A percentile compares a stretch with the other conserved stretches of the same genome.
These are phyloP conservation scores for Cephonodes hylas DNA, from an alignment of 2,888 invertebrate species.

Conservation along the genomic window DNA sequence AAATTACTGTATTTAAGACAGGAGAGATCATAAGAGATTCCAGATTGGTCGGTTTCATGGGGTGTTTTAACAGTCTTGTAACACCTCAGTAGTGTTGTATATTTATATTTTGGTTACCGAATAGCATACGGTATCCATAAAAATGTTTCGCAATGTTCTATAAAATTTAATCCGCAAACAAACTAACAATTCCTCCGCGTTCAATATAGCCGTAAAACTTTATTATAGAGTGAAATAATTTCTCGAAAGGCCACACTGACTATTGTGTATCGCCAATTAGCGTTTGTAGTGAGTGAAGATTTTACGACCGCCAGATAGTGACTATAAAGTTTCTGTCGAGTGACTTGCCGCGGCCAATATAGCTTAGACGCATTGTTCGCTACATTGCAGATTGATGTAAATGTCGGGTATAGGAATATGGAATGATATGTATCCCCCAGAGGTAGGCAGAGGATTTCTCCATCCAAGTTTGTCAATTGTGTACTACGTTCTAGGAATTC, in stretches of 20 bases:
- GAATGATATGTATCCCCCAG: too few relatives aligned
- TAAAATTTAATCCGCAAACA: slow-evolving; percentile 15
- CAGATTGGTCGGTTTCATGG: too few relatives aligned
- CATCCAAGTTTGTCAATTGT: too few relatives aligned
- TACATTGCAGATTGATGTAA: background rate
- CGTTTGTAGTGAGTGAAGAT: slow-evolving; percentile 44
- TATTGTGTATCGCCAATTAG: slow-evolving; percentile 58
- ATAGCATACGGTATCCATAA: background rate
- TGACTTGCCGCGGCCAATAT: background rate
- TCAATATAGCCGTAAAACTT: slow-evolving; percentile 27
- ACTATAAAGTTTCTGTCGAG: slow-evolving; percentile 45
- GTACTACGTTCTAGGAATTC: too few relatives aligned
- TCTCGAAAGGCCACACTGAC: slow-evolving; percentile 16
- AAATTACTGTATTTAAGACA: too few relatives aligned
- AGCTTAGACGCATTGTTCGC: background rate
- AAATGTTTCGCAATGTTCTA: background rate
- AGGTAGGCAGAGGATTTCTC: too few relatives aligned
- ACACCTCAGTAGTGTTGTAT: too few relatives aligned
- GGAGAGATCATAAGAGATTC: too few relatives aligned
- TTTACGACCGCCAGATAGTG: slow-evolving; percentile 56
- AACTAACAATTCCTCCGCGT: slow-evolving; percentile 14
- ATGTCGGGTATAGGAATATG: too few relatives aligned
- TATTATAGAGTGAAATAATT: slow-evolving; percentile 18
- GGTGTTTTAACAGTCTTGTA: too few relatives aligned
- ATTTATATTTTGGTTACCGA: too few relatives aligned